phyloP scores from a whole-genome alignment of 2,113 vertebrate genomes.

The Psilopsiagon aymara region DNA sequence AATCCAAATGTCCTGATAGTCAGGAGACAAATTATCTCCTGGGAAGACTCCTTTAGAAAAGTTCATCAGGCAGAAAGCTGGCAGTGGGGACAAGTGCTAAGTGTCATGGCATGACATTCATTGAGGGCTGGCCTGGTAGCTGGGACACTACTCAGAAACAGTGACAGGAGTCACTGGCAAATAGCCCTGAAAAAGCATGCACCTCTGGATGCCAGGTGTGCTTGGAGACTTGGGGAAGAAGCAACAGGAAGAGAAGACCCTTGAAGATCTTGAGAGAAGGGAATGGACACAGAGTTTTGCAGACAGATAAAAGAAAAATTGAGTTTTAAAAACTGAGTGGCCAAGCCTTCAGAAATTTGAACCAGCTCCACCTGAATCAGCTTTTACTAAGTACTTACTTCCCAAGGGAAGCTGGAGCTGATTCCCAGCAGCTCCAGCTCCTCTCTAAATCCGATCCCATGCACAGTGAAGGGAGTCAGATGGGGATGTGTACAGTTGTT shows the following conservation, averaged over 20 bases:
- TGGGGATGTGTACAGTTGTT: background rate
- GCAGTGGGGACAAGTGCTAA: background rate
- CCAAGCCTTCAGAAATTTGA: background rate
- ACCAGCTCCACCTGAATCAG: background rate
- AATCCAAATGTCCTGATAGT: background rate
- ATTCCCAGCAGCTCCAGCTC: background rate
- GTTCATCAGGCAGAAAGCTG: background rate
- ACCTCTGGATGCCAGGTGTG: background rate
- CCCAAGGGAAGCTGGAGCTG: background rate
- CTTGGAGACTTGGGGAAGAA: background rate
- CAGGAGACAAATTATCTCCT: background rate
- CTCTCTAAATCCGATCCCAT: accelerated
- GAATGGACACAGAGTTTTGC: background rate
- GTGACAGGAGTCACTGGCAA: background rate
- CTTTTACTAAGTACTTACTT: background rate
- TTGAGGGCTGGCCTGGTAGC: background rate
- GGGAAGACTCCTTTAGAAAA: background rate
- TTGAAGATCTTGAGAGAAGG: background rate
- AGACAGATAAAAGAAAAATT: background rate
- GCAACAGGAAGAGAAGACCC: background rate
- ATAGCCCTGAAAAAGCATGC: background rate
- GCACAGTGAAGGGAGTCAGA: background rate
- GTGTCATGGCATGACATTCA: accelerated
- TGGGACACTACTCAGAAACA: background rate
- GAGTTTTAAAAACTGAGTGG: background rate